A percentile compares a stretch with the other conserved stretches of the same genome.
These are phyloP conservation scores for Homarus americanus DNA, from an alignment of 1,140 invertebrate species.

Conservation along the genomic window DNA sequence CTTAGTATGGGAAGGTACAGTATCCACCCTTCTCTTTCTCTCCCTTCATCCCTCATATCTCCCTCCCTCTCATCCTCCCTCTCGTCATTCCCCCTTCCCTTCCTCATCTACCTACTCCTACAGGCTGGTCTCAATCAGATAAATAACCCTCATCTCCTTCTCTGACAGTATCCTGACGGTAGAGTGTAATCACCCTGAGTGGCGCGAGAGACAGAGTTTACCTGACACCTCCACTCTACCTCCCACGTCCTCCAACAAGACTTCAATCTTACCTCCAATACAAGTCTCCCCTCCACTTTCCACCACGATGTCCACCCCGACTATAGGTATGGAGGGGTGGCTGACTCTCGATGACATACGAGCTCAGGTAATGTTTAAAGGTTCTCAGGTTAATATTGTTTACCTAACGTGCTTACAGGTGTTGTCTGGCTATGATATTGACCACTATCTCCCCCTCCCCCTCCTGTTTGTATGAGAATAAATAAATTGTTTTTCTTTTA, in stretches of 20 bases:
- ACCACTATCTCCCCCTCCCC: background rate
- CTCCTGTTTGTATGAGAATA: background rate
- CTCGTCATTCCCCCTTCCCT: too few relatives aligned
- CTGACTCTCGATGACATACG: constrained; percentile 9
- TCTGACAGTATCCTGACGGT: constrained; percentile 13
- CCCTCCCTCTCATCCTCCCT: too few relatives aligned
- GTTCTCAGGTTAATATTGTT: background rate
- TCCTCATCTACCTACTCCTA: too few relatives aligned
- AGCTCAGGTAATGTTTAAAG: background rate
- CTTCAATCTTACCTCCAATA: too few relatives aligned
- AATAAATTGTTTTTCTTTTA: too few relatives aligned
- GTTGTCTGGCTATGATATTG: too few relatives aligned
- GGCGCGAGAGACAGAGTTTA: background rate
- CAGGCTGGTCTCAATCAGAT: background rate
- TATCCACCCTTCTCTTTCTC: too few relatives aligned
- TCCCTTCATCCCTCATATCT: too few relatives aligned
- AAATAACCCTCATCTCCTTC: background rate
- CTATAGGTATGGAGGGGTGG: constrained; percentile 23
- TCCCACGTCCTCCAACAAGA: background rate
- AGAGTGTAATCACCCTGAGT: background rate
- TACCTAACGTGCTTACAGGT: too few relatives aligned
- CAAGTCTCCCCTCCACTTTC: background rate
- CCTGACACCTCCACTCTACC: background rate
- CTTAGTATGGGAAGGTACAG: too few relatives aligned
- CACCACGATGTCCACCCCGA: background rate